These are phyloP conservation scores for Macrosiphum euphorbiae DNA, from an alignment of 2,888 invertebrate species.

Conservation along the genomic window DNA sequence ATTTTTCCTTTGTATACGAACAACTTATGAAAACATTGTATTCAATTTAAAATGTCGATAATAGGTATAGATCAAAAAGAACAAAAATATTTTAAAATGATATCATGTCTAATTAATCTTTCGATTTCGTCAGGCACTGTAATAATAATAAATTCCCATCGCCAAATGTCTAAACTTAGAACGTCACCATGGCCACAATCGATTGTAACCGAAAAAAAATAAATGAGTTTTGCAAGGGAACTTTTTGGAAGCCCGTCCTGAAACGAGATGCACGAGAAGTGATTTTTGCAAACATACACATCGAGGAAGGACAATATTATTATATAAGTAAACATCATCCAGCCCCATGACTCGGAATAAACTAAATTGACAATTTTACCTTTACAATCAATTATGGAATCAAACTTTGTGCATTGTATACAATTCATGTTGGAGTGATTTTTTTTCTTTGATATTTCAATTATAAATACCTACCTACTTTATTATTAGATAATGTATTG, in stretches of 20 bases:
- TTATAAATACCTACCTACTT: not conserved
- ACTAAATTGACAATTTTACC: not conserved
- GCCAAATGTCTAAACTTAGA: not conserved
- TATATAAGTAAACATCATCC: not conserved
- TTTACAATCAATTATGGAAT: not conserved
- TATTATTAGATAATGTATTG: not conserved
- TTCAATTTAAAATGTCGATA: not conserved
- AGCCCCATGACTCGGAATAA: not conserved
- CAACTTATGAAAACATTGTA: not conserved
- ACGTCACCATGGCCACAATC: not conserved
- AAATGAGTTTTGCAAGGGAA: not conserved
- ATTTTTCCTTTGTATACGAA: not conserved
- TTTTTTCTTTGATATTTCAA: not conserved
- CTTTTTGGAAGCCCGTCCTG: not conserved
- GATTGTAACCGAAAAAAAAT: not conserved
- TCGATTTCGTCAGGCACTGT: not conserved
- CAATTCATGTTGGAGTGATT: not conserved
- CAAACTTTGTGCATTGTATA: not conserved
- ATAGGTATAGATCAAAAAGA: too few species aligned
- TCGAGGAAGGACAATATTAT: not conserved
- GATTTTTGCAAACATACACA: not conserved
- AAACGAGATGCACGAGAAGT: not conserved
- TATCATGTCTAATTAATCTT: not conserved
- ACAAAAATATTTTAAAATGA: too few species aligned
- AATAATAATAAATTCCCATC: not conserved